Percentiles rank a stretch among this genome's conserved stretches.
Evolutionary conservation across 2,888 invertebrate genomes (phyloP).

Genomic region (Gandaritis pyraliata): DNA sequence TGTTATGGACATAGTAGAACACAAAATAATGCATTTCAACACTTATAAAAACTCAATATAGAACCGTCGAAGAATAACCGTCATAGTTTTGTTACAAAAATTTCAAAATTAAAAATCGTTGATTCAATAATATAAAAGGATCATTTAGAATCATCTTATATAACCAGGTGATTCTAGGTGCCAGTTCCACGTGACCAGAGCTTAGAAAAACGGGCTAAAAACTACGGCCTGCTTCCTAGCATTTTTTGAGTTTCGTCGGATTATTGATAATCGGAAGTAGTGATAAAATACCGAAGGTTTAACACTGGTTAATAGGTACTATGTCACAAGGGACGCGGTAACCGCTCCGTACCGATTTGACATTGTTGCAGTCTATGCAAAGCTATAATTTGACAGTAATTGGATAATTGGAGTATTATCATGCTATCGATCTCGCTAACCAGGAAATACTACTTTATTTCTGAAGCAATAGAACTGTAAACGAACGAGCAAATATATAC

Average conservation of each 20-base stretch:
- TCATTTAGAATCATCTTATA: too few species aligned
- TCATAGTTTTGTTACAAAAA: too few species aligned
- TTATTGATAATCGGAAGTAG: neutral
- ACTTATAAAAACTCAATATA: too few species aligned
- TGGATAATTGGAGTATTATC: constrained; percentile 26
- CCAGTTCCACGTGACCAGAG: too few species aligned
- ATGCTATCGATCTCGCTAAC: constrained; percentile 2
- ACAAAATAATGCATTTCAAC: neutral
- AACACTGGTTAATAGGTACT: neutral
- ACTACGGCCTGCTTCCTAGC: too few species aligned
- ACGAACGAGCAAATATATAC: neutral
- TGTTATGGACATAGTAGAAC: constrained; percentile 33
- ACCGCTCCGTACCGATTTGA: neutral
- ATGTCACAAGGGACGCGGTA: constrained; percentile 3
- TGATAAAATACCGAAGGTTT: neutral
- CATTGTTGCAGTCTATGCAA: constrained; percentile 22
- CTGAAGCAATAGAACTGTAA: constrained; percentile 5
- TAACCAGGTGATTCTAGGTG: too few species aligned
- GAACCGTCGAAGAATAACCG: too few species aligned
- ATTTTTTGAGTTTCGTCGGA: too few species aligned
- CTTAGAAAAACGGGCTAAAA: too few species aligned
- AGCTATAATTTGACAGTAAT: constrained; percentile 26
- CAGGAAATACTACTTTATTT: constrained; percentile 13
- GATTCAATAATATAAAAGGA: too few species aligned
- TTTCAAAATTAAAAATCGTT: too few species aligned